These are phyloP conservation scores for Leptinotarsa texana DNA, from an alignment of 1,140 invertebrate genomes.

Conservation along the genomic window DNA sequence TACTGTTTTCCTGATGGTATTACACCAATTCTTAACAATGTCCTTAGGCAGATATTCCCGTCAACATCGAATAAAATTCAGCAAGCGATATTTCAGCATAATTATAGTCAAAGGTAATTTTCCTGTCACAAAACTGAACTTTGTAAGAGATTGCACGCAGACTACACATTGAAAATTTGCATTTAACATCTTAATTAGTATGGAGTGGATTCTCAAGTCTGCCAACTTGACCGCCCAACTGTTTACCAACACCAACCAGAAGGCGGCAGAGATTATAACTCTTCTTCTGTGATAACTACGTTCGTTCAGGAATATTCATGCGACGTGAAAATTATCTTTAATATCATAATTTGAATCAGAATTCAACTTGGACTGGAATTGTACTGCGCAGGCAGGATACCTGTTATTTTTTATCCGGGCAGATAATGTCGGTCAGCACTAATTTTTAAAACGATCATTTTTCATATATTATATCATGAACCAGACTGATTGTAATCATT, in stretches of 20 bases:
- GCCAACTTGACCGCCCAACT: slow-evolving; percentile 18
- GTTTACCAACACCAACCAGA: slow-evolving; percentile 25
- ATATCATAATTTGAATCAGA: slow-evolving; percentile 4
- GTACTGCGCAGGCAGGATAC: not conserved
- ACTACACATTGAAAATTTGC: slow-evolving; percentile 18
- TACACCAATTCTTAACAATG: no score
- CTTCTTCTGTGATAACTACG: not conserved
- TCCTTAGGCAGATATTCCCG: not conserved
- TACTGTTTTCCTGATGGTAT: no score
- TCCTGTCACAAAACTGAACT: not conserved
- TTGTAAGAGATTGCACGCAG: not conserved
- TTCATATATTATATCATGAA: no score
- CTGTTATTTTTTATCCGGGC: not conserved
- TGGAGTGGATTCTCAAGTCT: slow-evolving; percentile 9
- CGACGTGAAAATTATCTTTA: slow-evolving; percentile 1
- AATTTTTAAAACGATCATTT: not conserved
- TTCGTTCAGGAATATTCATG: not conserved
- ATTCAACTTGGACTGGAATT: not conserved
- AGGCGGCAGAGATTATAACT: not conserved
- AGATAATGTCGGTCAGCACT: not conserved
- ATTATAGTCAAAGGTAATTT: not conserved
- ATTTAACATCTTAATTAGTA: slow-evolving; percentile 26
- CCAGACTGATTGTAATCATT: no score
- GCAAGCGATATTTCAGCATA: not conserved
- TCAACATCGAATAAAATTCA: not conserved